Base-by-base conservation (phyloP, 2,888 invertebrate genomes). In the Hesperia comma region DNA sequence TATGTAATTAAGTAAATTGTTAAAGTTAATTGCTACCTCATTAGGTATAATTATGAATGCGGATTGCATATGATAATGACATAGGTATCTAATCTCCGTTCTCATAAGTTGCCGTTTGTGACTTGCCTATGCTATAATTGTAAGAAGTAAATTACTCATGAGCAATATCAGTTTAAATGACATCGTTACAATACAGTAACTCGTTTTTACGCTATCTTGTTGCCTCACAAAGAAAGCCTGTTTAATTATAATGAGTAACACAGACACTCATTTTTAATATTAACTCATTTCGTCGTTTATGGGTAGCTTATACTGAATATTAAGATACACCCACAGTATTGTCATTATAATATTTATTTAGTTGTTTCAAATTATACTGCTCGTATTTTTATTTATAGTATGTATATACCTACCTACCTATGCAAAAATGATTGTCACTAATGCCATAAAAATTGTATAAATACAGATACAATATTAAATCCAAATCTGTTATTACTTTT, bases 121-220 rank as follows among this genome's bases (percentile, higher is more conserved):
- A 46, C 15, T 46, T 46, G 2, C 14, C 15, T 17, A 51, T 21
- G 21, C 26, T 14, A 14, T 51, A 49, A 49, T 21, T 21, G n/a
- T 56, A 56, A 26, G 56, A 57, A 41, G 57, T 41, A 57, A 57
- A 41, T 57, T 57, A 57, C 57, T 57, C 41, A 57, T 57, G 21
- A 37, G 57, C 26, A 57, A 57, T 57, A 57, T 57, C 57, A 57
- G 57, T 57, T 57, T 21, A 57, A 57, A 57, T 12, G 41, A 57
- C 41, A 19, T 57, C 19, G 21, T 57, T 57, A 41, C 12, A 17
- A 33, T 57, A 57, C 57, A 57, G 26, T 8, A 5, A 26, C 41
- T 57, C 19, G 12, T 49, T 12, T 49, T 49, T 49, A 49, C 19
- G 17, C 21, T 51, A 26, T 51, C 21, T 51, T 26, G 26, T 51